Conservation (phyloP, 2,888 invertebrate species). For the Nomada hirtipes region DNA sequence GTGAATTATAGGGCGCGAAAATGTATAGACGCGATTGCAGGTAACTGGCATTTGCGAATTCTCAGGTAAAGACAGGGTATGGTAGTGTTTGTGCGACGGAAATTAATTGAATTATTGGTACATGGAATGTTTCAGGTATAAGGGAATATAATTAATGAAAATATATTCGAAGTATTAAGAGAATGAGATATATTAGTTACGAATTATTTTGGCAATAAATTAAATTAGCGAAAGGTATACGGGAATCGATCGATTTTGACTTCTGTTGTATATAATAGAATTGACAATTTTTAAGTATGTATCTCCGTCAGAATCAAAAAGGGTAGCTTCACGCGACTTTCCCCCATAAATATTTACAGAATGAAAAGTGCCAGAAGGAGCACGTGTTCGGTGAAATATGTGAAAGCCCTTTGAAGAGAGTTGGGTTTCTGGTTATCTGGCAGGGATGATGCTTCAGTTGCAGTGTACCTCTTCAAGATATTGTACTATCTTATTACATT, state of each 20-base stretch:
- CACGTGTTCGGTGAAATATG: constrained; percentile 24
- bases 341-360: constrained; percentile 34
- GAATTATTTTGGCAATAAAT: background rate
- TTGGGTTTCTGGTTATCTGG: constrained; percentile 34
- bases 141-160: too few relatives aligned
- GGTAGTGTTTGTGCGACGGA: too few relatives aligned
- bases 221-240: background rate
- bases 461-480: constrained; percentile 6
- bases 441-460: background rate
- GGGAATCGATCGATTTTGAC: background rate
- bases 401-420: constrained; percentile 17
- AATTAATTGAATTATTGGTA: too few relatives aligned
- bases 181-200: background rate
- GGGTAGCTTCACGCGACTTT: constrained; percentile 3
- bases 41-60: too few relatives aligned
- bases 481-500: constrained; percentile 24
- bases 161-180: too few relatives aligned
- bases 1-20: background rate
- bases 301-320: background rate
- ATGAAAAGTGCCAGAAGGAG: constrained; percentile 23
- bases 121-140: too few relatives aligned
- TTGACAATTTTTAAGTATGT: background rate
- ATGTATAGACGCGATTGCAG: too few relatives aligned
- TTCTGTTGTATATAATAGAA: background rate
- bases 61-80: too few relatives aligned